Evolutionary conservation across 2,797 vertebrate species (phyloP).

Genomic region (Lates japonicus): DNA sequence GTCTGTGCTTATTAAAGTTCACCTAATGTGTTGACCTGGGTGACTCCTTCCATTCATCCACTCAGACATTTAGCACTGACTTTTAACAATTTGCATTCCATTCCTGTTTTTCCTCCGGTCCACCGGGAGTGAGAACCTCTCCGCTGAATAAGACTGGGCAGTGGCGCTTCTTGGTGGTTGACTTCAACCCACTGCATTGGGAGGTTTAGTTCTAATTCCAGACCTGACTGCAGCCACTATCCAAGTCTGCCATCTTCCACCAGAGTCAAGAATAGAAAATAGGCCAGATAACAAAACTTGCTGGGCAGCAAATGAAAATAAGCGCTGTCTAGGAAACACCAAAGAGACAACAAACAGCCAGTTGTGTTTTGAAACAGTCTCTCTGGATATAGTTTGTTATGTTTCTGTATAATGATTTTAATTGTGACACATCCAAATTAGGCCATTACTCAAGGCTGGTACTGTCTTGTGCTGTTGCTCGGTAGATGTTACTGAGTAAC

Average conservation of each 20-base stretch:
- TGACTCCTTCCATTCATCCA: constrained; percentile 61
- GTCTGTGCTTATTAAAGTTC: constrained; percentile 79
- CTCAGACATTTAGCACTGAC: constrained; percentile 58
- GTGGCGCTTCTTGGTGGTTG: too few species aligned
- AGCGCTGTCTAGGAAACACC: constrained; percentile 29
- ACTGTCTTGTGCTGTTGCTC: background rate
- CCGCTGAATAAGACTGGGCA: constrained; percentile 41
- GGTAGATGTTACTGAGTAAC: background rate
- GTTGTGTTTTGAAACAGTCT: constrained; percentile 11
- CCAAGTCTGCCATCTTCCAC: constrained; percentile 49
- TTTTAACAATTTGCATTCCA: constrained; percentile 74
- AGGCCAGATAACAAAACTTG: constrained; percentile 32
- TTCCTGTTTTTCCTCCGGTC: constrained; percentile 54
- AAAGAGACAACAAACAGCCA: background rate
- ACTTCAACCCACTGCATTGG: constrained; percentile 63
- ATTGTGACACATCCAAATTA: constrained; percentile 23
- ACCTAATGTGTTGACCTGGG: constrained; percentile 74
- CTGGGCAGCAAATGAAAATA: constrained; percentile 43
- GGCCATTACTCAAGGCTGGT: constrained; percentile 18
- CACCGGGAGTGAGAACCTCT: constrained; percentile 53
- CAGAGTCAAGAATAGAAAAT: constrained; percentile 31
- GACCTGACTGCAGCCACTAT: constrained; percentile 43
- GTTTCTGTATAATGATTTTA: constrained; percentile 16
- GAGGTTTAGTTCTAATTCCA: constrained; percentile 55
- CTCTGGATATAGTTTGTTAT: constrained; percentile 7